These are phyloP conservation scores for Leptinotarsa juncta DNA, from an alignment of 2,888 invertebrate species.

Conservation along the genomic window DNA sequence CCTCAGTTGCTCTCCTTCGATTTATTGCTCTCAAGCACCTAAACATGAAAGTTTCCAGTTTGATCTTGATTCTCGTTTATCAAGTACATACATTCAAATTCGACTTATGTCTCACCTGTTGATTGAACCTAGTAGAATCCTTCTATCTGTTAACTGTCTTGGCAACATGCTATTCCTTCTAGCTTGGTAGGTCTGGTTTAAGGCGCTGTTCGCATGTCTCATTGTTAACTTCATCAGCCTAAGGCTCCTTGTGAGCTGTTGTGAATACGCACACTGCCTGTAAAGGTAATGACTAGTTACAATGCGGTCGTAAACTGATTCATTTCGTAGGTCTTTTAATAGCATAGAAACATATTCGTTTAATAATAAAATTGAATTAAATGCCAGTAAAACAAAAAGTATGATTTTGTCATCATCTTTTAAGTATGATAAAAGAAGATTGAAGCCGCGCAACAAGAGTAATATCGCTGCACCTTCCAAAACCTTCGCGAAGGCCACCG, in stretches of 20 bases:
- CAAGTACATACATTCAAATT: background rate
- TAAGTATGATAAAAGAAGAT: too few species aligned
- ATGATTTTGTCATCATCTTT: too few species aligned
- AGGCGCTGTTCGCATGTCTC: conserved; percentile 57
- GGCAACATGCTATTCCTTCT: conserved; percentile 60
- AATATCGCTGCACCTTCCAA: too few species aligned
- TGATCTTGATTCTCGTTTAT: too few species aligned
- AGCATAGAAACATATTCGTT: too few species aligned
- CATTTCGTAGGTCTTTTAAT: too few species aligned
- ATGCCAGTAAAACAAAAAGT: too few species aligned
- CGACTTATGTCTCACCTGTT: conserved; percentile 41
- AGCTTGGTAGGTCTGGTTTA: conserved; percentile 59
- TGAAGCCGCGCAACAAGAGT: too few species aligned
- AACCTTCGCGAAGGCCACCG: too few species aligned
- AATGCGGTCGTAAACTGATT: background rate
- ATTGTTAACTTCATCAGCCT: conserved; percentile 59
- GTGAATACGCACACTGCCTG: conserved; percentile 50
- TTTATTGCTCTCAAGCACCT: conserved; percentile 50
- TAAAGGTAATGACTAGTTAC: background rate
- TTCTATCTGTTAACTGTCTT: conserved; percentile 48
- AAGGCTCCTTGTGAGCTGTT: conserved; percentile 59
- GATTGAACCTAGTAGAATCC: conserved; percentile 53
- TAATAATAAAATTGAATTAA: too few species aligned
- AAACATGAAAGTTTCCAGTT: background rate
- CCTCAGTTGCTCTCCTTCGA: conserved; percentile 32